These are phyloP conservation scores for Gisinianus flammeolus DNA, from an alignment of 2,888 invertebrate genomes.

Conservation along the genomic window DNA sequence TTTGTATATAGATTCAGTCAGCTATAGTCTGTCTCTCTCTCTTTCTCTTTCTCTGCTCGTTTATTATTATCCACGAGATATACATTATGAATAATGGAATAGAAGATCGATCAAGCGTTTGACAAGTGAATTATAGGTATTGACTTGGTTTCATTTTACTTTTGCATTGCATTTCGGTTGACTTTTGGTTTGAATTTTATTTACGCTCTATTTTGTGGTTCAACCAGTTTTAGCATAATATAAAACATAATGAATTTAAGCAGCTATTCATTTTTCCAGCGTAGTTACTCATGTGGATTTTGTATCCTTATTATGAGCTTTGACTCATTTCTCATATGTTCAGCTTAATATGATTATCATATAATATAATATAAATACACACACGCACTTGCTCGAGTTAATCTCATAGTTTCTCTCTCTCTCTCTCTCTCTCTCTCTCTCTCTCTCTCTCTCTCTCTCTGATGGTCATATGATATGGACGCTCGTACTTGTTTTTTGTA, in stretches of 20 bases:
- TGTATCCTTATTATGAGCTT: too few species aligned
- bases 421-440: too few species aligned
- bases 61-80: constrained; percentile 5
- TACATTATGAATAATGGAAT: constrained; percentile 33
- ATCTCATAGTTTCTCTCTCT: too few species aligned
- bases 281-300: too few species aligned
- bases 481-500: background rate
- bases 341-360: background rate
- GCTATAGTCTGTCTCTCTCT: background rate
- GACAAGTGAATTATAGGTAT: constrained; percentile 43
- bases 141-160: constrained; percentile 26
- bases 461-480: too few species aligned
- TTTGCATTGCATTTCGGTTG: constrained; percentile 29
- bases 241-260: too few species aligned
- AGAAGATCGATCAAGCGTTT: constrained; percentile 41
- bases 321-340: too few species aligned
- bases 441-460: too few species aligned
- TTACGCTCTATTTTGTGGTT: constrained; percentile 33
- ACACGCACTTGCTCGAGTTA: background rate
- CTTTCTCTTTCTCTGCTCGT: background rate
- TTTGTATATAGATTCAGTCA: background rate
- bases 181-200: constrained; percentile 33
- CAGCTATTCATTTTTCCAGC: too few species aligned
- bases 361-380: background rate
- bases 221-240: constrained; percentile 28